phyloP scores from a whole-genome alignment of 2,888 invertebrate genomes.

The Heliothis peltigera region DNA sequence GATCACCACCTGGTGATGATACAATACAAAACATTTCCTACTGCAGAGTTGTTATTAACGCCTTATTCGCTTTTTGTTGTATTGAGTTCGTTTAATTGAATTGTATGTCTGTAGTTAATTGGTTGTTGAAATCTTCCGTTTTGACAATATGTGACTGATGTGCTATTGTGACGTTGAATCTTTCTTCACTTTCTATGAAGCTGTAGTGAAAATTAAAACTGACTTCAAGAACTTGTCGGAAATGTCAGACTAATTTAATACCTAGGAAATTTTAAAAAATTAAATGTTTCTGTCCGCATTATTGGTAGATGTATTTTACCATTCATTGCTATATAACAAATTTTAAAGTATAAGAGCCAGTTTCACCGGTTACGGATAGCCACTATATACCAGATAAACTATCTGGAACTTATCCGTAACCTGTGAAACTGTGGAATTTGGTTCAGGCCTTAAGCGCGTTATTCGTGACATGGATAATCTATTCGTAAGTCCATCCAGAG shows the following conservation, averaged over 20 bases:
- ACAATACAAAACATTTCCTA: slow-evolving; percentile 42
- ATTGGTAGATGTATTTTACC: no score
- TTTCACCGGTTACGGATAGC: no score
- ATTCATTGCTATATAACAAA: no score
- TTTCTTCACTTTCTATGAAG: slow-evolving; percentile 3
- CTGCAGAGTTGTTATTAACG: slow-evolving; percentile 33
- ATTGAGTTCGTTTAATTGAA: slow-evolving; percentile 21
- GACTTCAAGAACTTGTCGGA: neutral
- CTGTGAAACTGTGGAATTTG: no score
- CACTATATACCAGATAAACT: no score
- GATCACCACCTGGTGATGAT: slow-evolving; percentile 25
- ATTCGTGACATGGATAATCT: neutral
- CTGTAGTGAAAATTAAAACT: neutral
- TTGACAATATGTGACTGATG: neutral
- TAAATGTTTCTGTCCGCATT: no score
- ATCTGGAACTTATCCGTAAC: no score
- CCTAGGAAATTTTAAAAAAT: no score
- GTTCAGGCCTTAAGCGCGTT: no score
- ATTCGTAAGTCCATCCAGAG: neutral
- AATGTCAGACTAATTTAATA: no score
- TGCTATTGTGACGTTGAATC: slow-evolving; percentile 6
- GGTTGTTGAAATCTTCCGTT: slow-evolving; percentile 24
- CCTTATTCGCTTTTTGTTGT: slow-evolving; percentile 23
- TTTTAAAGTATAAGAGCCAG: no score
- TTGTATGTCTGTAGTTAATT: slow-evolving; percentile 13